Base-by-base conservation (phyloP, 2,888 invertebrate genomes). In the Plemyria rubiginata region DNA sequence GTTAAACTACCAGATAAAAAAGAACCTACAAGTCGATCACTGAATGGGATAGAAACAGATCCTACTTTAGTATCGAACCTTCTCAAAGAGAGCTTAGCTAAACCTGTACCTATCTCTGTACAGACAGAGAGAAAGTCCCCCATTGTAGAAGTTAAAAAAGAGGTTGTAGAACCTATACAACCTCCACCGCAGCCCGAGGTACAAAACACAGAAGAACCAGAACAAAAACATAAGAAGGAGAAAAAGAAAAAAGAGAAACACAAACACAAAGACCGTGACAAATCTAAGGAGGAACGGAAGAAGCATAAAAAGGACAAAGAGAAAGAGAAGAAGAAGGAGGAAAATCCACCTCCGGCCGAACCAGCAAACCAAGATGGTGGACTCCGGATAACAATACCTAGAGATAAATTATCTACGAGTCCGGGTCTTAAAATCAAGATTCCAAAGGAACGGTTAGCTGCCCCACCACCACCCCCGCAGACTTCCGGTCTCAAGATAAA, bases 221-320 rank as follows among this genome's bases (percentile, higher is more conserved):
- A 90, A 57, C 90, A 88, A 72, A 90, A 78, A 74, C 91, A 87
- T 65, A 90, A 91, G 70, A 89, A 93, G 77, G 96, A 96, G 74
- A 96, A 96, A 85, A 96, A 96, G 82, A 96, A 96, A 79, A 96
- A 96, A 78, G 96, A 96, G 74, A 96, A 96, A 83, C 96, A 96
- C 78, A 96, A 96, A 89, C 95, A 96, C 80, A 96, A 96, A 84
- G 95, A 96, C 76, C 94, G 95, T 69, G 95, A 96, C 75, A 96
- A 96, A 81, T 95, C 95, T 1, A 94, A 94, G 65, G 95, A 95
- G 70, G 96, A 96, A 65, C 90, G 95, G 28, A 96, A 96, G 76
- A 96, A 96, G 81, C 95, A 95, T 72, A 96, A 96, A 78, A 96
- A 96, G 75, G 94, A 94, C 55, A 94, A 94, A 66, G 94, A 94